A percentile compares a stretch with the other conserved stretches of the same genome.
Evolutionary conservation across 2,113 vertebrate genomes (phyloP).

Genomic region (Silurus asotus): DNA sequence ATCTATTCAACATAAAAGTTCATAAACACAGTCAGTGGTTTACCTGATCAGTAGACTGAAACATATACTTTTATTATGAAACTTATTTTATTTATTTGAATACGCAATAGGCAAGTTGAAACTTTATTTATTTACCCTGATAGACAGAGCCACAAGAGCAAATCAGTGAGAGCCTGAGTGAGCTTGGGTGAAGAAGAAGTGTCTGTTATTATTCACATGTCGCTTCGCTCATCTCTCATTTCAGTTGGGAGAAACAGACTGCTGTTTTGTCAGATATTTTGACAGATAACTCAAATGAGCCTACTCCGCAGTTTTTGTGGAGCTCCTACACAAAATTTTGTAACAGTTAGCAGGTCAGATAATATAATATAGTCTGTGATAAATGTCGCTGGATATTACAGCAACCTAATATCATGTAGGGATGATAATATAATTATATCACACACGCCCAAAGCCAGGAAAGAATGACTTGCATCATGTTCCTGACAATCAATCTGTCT

Average conservation of each 20-base stretch:
- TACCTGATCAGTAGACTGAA: not conserved
- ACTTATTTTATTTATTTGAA: not conserved
- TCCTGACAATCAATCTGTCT: not conserved
- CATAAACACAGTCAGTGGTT: not conserved
- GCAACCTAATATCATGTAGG: slow-evolving; percentile 1
- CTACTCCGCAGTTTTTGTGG: not conserved
- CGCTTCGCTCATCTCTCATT: not conserved
- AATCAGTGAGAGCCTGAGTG: not conserved
- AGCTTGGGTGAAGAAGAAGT: not conserved
- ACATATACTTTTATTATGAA: not conserved
- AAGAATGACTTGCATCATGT: not conserved
- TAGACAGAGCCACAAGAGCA: not conserved
- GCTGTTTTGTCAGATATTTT: not conserved
- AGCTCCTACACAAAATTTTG: not conserved
- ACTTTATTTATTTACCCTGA: not conserved
- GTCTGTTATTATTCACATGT: not conserved
- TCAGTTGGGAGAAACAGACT: not conserved
- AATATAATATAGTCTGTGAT: not conserved
- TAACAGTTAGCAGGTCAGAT: not conserved
- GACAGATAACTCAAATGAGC: not conserved
- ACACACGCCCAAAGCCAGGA: not conserved
- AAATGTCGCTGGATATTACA: not conserved
- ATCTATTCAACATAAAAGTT: not conserved
- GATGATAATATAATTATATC: not conserved
- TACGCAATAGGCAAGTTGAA: not conserved